Evolutionary conservation across 2,888 invertebrate genomes (phyloP), one percentile per base, ranked within the genome.

Genomic region (Drosophila neutralis): DNA sequence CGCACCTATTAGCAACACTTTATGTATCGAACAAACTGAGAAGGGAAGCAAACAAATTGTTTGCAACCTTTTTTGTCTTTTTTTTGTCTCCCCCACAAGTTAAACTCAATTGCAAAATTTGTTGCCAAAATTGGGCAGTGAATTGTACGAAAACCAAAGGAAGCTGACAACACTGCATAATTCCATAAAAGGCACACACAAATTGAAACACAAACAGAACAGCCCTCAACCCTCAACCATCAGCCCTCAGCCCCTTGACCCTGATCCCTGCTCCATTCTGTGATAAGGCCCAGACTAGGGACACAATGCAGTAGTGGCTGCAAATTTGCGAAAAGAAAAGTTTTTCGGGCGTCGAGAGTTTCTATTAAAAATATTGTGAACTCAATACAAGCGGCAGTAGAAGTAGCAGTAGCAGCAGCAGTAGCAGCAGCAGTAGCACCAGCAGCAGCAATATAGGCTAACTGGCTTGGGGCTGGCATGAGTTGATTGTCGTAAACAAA

Each of bases 321-420:
- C 68, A 73, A 78, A 82, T 78, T 82, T 82, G 82, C 69, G 68
- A 82, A 85, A 45, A 74, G 83, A 66, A 85, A 85, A 88, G 65
- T 85, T 85, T 79, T 77, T 69, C 56, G 56, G 65, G 76, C 72
- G 73, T 68, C 69, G 80, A 64, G 77, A 79, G 88, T 88, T 90
- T 90, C 88, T 88, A 90, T 85, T 85, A 85, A 85, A 85, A 90
- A 90, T 88, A 90, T 90, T 90, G 90, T 85, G 86, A 85, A 90
- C 89, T 85, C 88, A 90, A 90, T 88, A 90, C 83, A 79, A 69
- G 68, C 42, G 11, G 42, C 67, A 65, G 42, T 61, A 64, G 21
- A 40, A 51, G 45, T 3, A 27, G 27, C 2, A 24, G 24, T 24
- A 64, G 21, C 51, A 51, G 45, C 64, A 60, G 21, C 54, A 49